These are phyloP conservation scores for Syngnathus acus DNA, from an alignment of 2,797 vertebrate species.

Conservation along the genomic window DNA sequence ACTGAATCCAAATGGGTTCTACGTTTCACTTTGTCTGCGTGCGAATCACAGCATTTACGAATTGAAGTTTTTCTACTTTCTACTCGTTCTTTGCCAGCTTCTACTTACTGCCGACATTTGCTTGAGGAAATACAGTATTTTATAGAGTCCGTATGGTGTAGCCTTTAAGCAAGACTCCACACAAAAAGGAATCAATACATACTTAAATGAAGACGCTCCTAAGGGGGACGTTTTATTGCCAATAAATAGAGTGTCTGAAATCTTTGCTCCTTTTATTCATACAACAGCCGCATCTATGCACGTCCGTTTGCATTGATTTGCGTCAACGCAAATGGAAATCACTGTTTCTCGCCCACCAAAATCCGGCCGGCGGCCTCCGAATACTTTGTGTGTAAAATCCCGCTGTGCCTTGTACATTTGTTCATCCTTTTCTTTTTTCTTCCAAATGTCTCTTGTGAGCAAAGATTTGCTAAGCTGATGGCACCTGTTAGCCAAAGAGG, in stretches of 20 bases:
- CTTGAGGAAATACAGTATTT: neutral
- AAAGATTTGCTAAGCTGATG: conserved; percentile 4
- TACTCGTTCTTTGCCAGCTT: neutral
- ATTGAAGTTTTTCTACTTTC: no score
- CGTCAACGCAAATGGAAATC: neutral
- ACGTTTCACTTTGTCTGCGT: no score
- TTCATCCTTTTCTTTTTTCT: neutral
- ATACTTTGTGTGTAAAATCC: neutral
- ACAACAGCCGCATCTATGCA: neutral
- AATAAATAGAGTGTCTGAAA: neutral
- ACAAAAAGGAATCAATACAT: neutral
- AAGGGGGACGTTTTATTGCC: neutral
- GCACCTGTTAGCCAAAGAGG: conserved; percentile 5
- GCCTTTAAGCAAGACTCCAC: neutral
- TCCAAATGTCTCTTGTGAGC: neutral
- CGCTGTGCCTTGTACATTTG: neutral
- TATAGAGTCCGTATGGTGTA: neutral
- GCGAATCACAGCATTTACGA: no score
- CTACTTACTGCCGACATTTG: neutral
- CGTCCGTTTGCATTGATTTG: neutral
- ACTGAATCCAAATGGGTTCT: no score
- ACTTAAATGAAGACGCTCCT: neutral
- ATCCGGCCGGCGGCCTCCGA: neutral
- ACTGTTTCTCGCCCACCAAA: neutral
- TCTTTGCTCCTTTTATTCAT: neutral